A percentile compares a stretch with the other conserved stretches of the same genome.
These are phyloP conservation scores for Morus bassanus DNA, from an alignment of 2,797 vertebrate species.

Conservation along the genomic window DNA sequence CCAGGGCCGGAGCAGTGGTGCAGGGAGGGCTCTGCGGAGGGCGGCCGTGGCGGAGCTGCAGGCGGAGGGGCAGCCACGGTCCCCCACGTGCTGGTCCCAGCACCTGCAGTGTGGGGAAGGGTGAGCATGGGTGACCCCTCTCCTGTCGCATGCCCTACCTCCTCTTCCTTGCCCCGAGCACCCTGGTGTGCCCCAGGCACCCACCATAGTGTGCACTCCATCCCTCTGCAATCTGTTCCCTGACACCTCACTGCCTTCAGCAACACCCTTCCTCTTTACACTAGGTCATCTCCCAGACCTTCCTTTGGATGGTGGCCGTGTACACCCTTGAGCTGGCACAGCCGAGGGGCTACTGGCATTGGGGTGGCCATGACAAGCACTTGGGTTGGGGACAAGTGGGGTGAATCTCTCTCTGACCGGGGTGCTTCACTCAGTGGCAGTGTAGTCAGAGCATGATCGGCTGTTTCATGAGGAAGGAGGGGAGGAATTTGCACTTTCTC, in stretches of 20 bases:
- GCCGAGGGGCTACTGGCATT: neutral
- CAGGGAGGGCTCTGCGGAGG: neutral
- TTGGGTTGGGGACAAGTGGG: neutral
- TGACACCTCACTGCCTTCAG: neutral
- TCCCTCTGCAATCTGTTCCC: neutral
- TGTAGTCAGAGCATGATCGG: neutral
- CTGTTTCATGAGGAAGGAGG: neutral
- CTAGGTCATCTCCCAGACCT: neutral
- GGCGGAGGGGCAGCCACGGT: rapidly evolving
- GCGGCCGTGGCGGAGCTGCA: rapidly evolving
- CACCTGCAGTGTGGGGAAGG: neutral
- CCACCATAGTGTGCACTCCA: too few species aligned
- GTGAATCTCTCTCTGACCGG: neutral
- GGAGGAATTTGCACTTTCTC: neutral
- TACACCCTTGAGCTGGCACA: neutral
- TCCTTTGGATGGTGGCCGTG: neutral
- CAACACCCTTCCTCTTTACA: rapidly evolving
- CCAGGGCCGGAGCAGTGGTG: neutral
- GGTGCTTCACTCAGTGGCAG: neutral
- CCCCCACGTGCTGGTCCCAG: neutral
- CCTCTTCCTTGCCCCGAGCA: neutral
- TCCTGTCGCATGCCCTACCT: neutral
- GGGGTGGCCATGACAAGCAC: neutral
- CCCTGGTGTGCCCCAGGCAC: neutral
- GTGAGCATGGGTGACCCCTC: neutral